These are phyloP conservation scores for Pocillopora grandis DNA, from an alignment of 92 coral and sea anemone genomes.

Conservation along the genomic window DNA sequence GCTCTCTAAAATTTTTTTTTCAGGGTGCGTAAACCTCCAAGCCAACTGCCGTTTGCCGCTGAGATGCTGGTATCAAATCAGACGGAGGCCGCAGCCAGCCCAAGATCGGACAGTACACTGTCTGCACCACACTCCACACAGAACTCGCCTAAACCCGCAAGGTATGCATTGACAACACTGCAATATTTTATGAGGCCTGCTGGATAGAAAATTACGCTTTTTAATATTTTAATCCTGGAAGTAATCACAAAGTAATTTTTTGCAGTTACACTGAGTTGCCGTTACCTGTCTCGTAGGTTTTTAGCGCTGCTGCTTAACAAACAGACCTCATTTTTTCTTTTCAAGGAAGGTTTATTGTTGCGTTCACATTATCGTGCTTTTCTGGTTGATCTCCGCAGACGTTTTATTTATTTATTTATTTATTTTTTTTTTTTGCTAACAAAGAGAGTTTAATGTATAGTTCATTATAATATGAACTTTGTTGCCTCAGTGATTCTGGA, in stretches of 20 bases:
- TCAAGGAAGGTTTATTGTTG: too few species aligned
- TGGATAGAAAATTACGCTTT: not conserved
- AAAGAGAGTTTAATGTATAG: too few species aligned
- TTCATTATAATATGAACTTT: not conserved
- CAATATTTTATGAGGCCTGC: not conserved
- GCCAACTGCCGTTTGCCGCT: slow-evolving; percentile 31
- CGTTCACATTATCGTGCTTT: too few species aligned
- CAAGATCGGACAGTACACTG: slow-evolving; percentile 79
- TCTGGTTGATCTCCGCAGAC: too few species aligned
- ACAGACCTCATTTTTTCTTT: too few species aligned
- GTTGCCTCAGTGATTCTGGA: slow-evolving; percentile 75
- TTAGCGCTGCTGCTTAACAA: too few species aligned
- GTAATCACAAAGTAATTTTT: not conserved
- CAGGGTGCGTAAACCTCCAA: slow-evolving; percentile 61
- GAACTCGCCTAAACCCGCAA: slow-evolving; percentile 86
- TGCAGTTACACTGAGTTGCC: not conserved
- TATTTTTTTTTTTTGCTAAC: too few species aligned
- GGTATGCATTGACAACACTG: slow-evolving; percentile 36
- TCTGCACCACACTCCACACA: slow-evolving; percentile 90
- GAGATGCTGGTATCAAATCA: slow-evolving; percentile 45
- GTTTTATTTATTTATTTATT: too few species aligned
- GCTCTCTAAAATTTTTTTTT: not conserved
- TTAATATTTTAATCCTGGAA: not conserved
- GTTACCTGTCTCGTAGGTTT: too few species aligned
- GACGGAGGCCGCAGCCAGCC: slow-evolving; percentile 73